phyloP scores from a whole-genome alignment of 2,888 invertebrate genomes.

The Drosophila fulvimacula region DNA sequence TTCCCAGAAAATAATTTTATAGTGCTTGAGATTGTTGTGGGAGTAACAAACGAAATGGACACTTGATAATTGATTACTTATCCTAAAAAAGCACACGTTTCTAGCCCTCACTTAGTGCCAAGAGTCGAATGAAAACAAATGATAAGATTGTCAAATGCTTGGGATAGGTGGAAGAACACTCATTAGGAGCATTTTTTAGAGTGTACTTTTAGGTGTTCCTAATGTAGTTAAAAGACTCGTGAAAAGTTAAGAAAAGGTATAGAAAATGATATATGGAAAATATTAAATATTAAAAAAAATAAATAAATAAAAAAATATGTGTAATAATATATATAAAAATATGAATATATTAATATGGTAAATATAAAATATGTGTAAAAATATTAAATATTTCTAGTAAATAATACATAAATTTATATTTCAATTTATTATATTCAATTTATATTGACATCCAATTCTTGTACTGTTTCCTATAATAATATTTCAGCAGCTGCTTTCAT shows the following conservation, averaged over 20 bases:
- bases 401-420: no score
- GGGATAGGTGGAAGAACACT: neutral
- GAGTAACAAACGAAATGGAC: constrained; percentile 4
- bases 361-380: no score
- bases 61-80: constrained; percentile 10
- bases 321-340: no score
- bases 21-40: constrained; percentile 10
- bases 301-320: no score
- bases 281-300: no score
- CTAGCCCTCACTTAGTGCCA: neutral
- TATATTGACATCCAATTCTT: no score
- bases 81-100: neutral
- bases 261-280: neutral
- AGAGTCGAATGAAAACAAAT: neutral
- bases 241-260: neutral
- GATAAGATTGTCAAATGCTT: constrained; percentile 30
- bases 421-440: no score
- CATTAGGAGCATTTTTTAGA: neutral
- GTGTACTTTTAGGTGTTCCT: constrained; percentile 51
- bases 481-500: no score
- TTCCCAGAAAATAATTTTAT: constrained; percentile 11
- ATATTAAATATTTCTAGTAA: no score
- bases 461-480: no score
- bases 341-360: no score
- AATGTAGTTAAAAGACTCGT: neutral